phyloP scores from a whole-genome alignment of 1,140 invertebrate species.

The Bombus impatiens region DNA sequence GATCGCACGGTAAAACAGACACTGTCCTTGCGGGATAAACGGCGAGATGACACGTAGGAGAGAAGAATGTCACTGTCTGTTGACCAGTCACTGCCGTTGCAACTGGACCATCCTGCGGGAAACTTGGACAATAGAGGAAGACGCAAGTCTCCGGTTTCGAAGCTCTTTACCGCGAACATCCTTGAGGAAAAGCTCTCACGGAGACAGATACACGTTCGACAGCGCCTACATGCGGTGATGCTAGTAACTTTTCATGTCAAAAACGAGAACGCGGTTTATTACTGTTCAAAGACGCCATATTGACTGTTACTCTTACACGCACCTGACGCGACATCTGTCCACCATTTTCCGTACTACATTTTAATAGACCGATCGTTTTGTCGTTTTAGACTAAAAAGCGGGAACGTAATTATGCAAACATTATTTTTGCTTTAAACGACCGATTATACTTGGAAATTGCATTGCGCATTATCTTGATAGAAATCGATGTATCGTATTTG shows the following conservation, averaged over 20 bases:
- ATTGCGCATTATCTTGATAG: not conserved
- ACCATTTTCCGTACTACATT: no score
- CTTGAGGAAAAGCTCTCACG: slow-evolving; percentile 24
- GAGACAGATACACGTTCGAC: not conserved
- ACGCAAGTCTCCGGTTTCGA: slow-evolving; percentile 11
- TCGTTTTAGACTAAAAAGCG: not conserved
- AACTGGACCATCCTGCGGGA: not conserved
- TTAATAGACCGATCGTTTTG: not conserved
- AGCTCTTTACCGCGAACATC: slow-evolving; percentile 34
- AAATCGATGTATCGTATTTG: not conserved
- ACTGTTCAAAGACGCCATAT: not conserved
- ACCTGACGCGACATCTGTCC: not conserved
- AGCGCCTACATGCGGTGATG: slow-evolving; percentile 30
- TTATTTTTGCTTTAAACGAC: not conserved
- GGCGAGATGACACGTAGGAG: not conserved
- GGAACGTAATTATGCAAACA: not conserved
- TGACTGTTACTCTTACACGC: not conserved
- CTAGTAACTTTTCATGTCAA: slow-evolving; percentile 3
- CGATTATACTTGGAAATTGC: not conserved
- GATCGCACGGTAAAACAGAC: slow-evolving; percentile 55
- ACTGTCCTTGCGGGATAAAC: slow-evolving; percentile 16
- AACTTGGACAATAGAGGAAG: not conserved
- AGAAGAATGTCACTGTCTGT: not conserved
- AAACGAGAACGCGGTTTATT: not conserved
- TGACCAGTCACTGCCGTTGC: not conserved